Percentiles rank a stretch among this genome's conserved stretches.
phyloP scores from a whole-genome alignment of 2,888 invertebrate species.

The Idaea aversata region DNA sequence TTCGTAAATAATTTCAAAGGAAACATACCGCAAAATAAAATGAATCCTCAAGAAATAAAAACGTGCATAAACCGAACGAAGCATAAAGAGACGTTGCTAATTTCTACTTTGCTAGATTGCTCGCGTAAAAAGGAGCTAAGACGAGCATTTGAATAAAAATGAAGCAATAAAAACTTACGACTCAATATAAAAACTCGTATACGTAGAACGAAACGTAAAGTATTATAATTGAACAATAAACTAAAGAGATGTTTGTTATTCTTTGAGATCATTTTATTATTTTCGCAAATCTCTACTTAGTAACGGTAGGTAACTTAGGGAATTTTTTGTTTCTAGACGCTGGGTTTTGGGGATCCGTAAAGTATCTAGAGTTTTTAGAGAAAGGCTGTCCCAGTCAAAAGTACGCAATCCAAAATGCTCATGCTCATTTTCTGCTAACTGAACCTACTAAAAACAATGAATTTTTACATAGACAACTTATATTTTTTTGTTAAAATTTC shows the following conservation, averaged over 20 bases:
- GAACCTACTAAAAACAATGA: no score
- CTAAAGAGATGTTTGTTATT: not conserved
- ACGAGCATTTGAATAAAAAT: slow-evolving; percentile 36
- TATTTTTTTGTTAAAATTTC: no score
- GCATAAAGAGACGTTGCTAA: slow-evolving; percentile 21
- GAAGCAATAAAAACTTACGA: slow-evolving; percentile 42
- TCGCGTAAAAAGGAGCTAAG: slow-evolving; percentile 19
- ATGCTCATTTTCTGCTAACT: no score
- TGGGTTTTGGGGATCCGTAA: no score
- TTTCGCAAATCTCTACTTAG: not conserved
- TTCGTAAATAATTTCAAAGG: not conserved
- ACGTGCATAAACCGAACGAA: slow-evolving; percentile 16
- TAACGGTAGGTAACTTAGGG: not conserved
- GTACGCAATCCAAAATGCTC: no score
- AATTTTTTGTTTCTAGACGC: not conserved
- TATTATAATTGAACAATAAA: slow-evolving; percentile 11
- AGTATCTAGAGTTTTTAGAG: no score
- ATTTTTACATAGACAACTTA: no score
- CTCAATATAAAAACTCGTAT: slow-evolving; percentile 35
- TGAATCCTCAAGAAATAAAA: slow-evolving; percentile 13
- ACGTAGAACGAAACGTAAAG: slow-evolving; percentile 15
- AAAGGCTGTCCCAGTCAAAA: no score
- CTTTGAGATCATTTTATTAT: not conserved
- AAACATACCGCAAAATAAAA: not conserved
- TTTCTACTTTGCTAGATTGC: slow-evolving; percentile 23